These are phyloP conservation scores for Theonella swinhoei DNA, from an alignment of 37 sponge, comb jelly and placozoan species.

Conservation along the genomic window DNA sequence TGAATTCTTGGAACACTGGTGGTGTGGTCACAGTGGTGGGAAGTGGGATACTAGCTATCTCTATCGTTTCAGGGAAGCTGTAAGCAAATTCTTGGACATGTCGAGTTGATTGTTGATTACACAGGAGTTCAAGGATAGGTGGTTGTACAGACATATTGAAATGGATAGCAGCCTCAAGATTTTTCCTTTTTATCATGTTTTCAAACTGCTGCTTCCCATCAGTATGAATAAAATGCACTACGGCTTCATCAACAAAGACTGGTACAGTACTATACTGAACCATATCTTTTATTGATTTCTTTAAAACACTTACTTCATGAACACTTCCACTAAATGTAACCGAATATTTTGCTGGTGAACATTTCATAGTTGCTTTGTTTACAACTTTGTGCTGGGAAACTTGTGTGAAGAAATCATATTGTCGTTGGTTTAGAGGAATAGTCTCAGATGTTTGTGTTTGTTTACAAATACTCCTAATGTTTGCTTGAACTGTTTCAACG, in stretches of 20 bases:
- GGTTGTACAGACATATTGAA: background rate
- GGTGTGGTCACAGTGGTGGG: background rate
- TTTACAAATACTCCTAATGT: background rate
- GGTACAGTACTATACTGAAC: background rate
- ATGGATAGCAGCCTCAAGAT: background rate
- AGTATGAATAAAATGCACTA: background rate
- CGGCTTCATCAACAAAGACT: background rate
- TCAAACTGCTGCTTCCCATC: background rate
- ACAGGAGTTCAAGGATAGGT: background rate
- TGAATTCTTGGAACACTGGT: background rate
- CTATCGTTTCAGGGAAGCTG: background rate
- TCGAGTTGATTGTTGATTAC: background rate
- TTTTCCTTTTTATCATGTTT: background rate
- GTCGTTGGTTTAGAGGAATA: background rate
- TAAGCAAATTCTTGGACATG: background rate
- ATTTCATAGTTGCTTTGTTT: background rate
- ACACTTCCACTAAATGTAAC: background rate
- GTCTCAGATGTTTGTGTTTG: background rate
- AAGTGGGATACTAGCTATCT: background rate
- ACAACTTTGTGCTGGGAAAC: background rate
- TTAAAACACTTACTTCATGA: background rate
- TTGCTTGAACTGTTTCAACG: background rate
- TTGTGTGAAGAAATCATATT: background rate
- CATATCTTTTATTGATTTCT: background rate
- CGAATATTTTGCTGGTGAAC: background rate